Evolutionary conservation across 2,113 vertebrate genomes (phyloP).

Genomic region (Hylia prasina): DNA sequence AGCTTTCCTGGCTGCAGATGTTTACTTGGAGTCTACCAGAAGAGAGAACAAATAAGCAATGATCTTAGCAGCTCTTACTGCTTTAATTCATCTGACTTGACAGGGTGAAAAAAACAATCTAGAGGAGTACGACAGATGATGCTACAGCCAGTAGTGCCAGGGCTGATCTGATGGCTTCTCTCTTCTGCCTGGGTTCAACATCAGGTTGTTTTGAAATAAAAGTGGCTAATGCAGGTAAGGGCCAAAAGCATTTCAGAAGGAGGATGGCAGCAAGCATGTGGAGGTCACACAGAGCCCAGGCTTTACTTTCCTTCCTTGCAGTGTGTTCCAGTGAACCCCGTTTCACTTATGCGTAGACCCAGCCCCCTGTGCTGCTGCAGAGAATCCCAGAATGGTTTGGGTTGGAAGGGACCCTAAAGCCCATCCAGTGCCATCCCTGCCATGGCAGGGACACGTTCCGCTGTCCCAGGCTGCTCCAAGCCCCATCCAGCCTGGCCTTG

Average conservation of each 20-base stretch:
- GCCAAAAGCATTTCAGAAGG: background rate
- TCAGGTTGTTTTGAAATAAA: background rate
- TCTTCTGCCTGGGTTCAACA: background rate
- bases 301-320: rapidly evolving
- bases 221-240: background rate
- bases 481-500: background rate
- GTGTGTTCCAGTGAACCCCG: background rate
- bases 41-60: background rate
- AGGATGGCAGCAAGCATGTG: background rate
- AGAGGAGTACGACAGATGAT: background rate
- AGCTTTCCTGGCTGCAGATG: background rate
- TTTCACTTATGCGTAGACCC: too few relatives aligned
- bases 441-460: background rate
- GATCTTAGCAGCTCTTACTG: background rate
- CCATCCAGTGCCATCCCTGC: rapidly evolving
- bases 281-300: rapidly evolving
- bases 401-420: background rate
- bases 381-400: too few relatives aligned
- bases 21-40: background rate
- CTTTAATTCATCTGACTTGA: background rate
- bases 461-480: rapidly evolving
- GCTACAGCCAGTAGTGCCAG: background rate
- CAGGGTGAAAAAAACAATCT: background rate
- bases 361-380: background rate
- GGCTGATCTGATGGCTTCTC: background rate